Evolutionary conservation across 2,113 vertebrate species (phyloP), one percentile per base, ranked within the genome.

Genomic region (Psittacara wagleri): DNA sequence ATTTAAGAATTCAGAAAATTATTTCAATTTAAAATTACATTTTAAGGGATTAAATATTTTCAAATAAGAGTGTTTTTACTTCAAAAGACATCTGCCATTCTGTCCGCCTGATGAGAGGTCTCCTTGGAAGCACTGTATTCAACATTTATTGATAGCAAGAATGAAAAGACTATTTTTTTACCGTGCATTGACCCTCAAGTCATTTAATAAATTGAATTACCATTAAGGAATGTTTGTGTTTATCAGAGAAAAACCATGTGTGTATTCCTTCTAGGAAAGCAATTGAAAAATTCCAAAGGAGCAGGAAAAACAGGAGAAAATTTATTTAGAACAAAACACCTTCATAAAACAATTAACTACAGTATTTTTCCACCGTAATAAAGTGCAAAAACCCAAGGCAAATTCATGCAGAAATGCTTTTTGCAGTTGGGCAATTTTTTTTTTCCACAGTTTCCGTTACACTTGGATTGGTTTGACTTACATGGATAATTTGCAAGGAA

Each of bases 401-500:
- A 68, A 63, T 78, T 63, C 51, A 75, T 25, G 19, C 22, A 93
- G 61, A 91, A 86, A 83, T 2, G 1, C 17, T 37, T 83, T 88
- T 74, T 88, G 33, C 35, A 92, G 41, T 69, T 31, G 14, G 22
- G 86, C 14, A 63, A 51, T 10, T 2, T 73, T 63, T 73, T 73
- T 75, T 66, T 52, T 12, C 41, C 46, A 22, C 43, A 79, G 18
- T 84, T 83, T 74, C 49, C 95, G 68, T 61, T 94, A 59, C 37
- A 57, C 54, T 91, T 86, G 80, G 15, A 81, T 54, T 81, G 49
- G 11, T 78, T 86, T 83, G 51, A 46, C 22, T 83, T 25, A 63
- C 77, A 68, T 11, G 69, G 49, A 83, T 59, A 88, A 91, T 92
- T 94, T 91, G 49, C 29, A 74, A 90, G 92, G 44, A 70, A 88